These are phyloP conservation scores for Trachelipus rathkii DNA, from an alignment of 1,140 invertebrate genomes.

Conservation along the genomic window DNA sequence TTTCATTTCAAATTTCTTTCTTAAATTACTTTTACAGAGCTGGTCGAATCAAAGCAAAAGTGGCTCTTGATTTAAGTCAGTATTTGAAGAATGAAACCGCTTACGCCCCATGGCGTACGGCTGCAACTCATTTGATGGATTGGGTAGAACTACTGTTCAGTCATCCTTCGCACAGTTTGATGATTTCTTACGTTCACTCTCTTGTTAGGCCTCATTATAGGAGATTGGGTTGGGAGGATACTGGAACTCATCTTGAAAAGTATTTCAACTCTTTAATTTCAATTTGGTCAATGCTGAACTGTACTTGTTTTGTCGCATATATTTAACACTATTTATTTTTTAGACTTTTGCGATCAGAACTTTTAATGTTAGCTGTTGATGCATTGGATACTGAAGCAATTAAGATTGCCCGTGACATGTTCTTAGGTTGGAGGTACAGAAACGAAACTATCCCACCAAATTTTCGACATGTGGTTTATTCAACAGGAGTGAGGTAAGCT, in stretches of 20 bases:
- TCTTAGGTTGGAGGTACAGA: conserved; percentile 63
- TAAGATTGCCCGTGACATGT: conserved; percentile 59
- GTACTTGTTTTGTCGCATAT: too few relatives aligned
- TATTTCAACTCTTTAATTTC: conserved; percentile 47
- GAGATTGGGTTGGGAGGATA: conserved; percentile 63
- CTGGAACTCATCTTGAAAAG: conserved; percentile 64
- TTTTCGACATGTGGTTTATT: conserved; percentile 68
- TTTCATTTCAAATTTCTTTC: too few relatives aligned
- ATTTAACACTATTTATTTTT: conserved; percentile 6
- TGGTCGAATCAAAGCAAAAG: conserved; percentile 63
- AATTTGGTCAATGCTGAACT: too few relatives aligned
- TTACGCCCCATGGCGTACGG: conserved; percentile 70
- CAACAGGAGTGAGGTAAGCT: conserved; percentile 56
- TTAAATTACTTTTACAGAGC: conserved; percentile 57
- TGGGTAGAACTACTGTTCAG: conserved; percentile 65
- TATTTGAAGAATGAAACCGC: conserved; percentile 68
- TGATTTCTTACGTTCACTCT: conserved; percentile 60
- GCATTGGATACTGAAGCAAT: conserved; percentile 62
- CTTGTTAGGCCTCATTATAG: conserved; percentile 60
- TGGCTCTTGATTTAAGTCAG: conserved; percentile 64
- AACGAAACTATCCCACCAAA: conserved; percentile 61
- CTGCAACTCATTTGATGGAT: conserved; percentile 63
- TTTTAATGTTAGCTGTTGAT: conserved; percentile 60
- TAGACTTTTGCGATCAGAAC: conserved; percentile 58
- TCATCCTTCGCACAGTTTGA: conserved; percentile 61